Conservation (phyloP, 2,113 vertebrate species). For the Coryphaenoides rupestris region DNA sequence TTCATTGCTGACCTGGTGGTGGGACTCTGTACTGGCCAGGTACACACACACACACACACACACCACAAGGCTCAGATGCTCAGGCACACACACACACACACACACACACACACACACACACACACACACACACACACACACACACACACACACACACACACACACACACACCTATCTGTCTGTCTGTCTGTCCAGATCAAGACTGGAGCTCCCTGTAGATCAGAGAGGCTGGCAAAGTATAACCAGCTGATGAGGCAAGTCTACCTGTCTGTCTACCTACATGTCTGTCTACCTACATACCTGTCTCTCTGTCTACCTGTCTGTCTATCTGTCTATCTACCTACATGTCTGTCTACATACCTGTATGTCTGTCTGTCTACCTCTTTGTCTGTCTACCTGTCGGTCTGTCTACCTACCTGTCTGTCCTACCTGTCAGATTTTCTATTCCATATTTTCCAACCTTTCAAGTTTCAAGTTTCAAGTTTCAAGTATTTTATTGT, state of each 20-base stretch:
- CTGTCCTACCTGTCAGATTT: too few relatives aligned
- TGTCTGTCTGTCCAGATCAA: conserved; percentile 77
- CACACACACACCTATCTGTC: background rate
- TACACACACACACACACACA: conserved; percentile 33
- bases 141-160: conserved; percentile 5
- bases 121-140: conserved; percentile 3
- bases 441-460: too few relatives aligned
- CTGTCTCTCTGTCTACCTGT: background rate
- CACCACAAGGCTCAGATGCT: too few relatives aligned
- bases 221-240: conserved; percentile 91
- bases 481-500: too few relatives aligned
- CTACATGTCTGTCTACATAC: background rate
- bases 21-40: conserved; percentile 78
- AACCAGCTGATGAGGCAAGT: conserved; percentile 93
- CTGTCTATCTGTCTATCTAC: background rate
- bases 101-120: conserved; percentile 8
- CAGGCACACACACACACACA: conserved; percentile 1
- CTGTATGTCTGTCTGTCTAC: too few relatives aligned
- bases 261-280: background rate
- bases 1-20: conserved; percentile 78
- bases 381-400: too few relatives aligned
- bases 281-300: background rate
- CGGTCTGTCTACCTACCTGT: too few relatives aligned
- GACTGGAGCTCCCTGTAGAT: conserved; percentile 90
- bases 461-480: too few relatives aligned